Conservation (phyloP, 2,888 invertebrate genomes). For the Eupithecia subumbrata region DNA sequence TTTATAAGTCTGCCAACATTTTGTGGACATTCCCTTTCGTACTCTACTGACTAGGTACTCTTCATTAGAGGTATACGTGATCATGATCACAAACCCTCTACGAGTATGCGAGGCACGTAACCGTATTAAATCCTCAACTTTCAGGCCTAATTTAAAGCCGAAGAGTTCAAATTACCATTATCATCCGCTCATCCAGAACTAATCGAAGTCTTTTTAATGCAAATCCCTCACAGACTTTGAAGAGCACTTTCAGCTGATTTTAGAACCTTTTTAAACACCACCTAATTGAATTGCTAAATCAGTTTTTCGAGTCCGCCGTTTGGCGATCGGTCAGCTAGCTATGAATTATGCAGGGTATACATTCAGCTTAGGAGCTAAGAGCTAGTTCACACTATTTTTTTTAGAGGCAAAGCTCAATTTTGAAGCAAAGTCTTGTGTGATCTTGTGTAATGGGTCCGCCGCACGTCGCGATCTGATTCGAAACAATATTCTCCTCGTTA, state of each 20-base stretch:
- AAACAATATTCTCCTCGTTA: neutral
- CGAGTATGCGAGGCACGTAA: neutral
- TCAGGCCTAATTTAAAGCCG: slow-evolving; percentile 3
- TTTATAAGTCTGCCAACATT: neutral
- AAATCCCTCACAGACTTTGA: slow-evolving; percentile 46
- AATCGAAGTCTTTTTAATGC: slow-evolving; percentile 35
- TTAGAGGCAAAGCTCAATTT: neutral
- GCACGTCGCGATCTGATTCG: neutral
- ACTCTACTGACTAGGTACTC: neutral
- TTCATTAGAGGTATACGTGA: neutral
- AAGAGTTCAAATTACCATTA: slow-evolving; percentile 21
- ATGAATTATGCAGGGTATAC: slow-evolving; percentile 58
- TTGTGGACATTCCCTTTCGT: neutral
- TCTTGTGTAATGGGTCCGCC: neutral
- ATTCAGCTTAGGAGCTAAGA: slow-evolving; percentile 15
- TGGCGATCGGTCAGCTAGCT: slow-evolving; percentile 54
- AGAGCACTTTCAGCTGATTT: slow-evolving; percentile 46
- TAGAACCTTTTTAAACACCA: slow-evolving; percentile 51
- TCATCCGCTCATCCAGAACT: slow-evolving; percentile 14
- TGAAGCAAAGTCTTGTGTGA: neutral
- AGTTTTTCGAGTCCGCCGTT: slow-evolving; percentile 49
- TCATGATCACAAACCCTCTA: neutral
- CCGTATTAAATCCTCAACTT: slow-evolving; percentile 6
- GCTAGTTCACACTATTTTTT: neutral
- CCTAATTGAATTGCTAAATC: slow-evolving; percentile 67